A percentile compares a stretch with the other conserved stretches of the same genome.
phyloP scores from a whole-genome alignment of 2,113 vertebrate species.

The Rhodinocichla rosea region DNA sequence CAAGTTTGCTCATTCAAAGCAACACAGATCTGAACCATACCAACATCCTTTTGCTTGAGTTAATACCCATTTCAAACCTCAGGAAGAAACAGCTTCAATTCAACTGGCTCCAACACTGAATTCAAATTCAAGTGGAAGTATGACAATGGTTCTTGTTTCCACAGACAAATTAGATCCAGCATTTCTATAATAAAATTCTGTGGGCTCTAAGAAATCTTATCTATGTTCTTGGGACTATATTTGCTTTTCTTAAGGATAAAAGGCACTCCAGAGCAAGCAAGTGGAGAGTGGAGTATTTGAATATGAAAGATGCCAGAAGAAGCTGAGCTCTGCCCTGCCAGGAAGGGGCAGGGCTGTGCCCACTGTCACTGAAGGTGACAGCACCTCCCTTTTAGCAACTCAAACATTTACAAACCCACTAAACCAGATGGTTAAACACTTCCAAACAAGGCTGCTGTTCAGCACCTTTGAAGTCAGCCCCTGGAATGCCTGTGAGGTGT shows the following conservation, averaged over 20 bases:
- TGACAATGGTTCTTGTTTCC: neutral
- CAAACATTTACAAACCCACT: neutral
- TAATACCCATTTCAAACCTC: neutral
- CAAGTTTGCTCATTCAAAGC: neutral
- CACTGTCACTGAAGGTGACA: neutral
- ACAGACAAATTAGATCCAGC: neutral
- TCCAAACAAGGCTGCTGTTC: conserved; percentile 12
- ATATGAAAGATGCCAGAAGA: neutral
- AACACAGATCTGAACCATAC: neutral
- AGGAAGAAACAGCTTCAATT: neutral
- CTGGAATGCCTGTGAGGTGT: conserved; percentile 16
- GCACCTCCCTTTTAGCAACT: neutral
- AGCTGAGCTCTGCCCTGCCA: neutral
- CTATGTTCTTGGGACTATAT: neutral
- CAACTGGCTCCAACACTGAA: neutral
- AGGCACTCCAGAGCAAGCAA: neutral
- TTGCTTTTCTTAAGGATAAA: neutral
- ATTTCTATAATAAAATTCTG: neutral
- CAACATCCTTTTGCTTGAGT: neutral
- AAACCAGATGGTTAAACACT: neutral
- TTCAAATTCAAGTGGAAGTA: neutral
- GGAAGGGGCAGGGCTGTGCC: neutral
- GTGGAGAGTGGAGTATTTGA: neutral
- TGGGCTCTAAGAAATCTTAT: neutral
- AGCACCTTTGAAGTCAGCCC: conserved; percentile 37